Evolutionary conservation across 2,113 vertebrate genomes (phyloP), one percentile per base, ranked within the genome.

Genomic region (Gorsachius goisagi): DNA sequence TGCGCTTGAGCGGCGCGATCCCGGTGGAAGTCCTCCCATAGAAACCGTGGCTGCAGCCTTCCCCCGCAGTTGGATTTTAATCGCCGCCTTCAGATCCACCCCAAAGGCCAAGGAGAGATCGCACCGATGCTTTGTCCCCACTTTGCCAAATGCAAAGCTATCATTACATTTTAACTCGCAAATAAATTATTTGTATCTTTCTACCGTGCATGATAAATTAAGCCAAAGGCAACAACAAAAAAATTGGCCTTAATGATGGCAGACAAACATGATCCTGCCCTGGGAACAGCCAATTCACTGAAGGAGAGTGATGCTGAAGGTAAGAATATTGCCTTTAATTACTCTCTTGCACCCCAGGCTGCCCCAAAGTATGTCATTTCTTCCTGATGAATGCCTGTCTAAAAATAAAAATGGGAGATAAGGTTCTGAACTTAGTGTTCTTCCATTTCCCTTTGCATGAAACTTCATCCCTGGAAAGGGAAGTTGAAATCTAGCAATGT

Each of bases 321-420:
- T 73, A 80, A n/a, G 32, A 73, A 58, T 24, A 26, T 17, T 49
- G 67, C 35, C 45, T 87, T 41, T 79, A 85, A 64, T 75, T 27
- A 22, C 19, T 18, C 21, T 30, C 15, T 33, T 72, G 39, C 44
- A 69, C 52, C 35, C 59, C 15, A n/a, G 24, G 45, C 39, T 74
- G 72, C 75, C 63, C 50, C n/a, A 11, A 12, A 80, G 53, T 20
- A 58, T 3, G 18, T 85, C 9, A 63, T 49, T 62, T 75, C 85
- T 90, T 81, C 72, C 71, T 59, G 16, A 15, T 12, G 23, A 89
- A 20, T 13, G 27, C 68, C 64, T 78, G 39, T 37, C 87, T 92
- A 78, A 78, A 93, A 96, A 85, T 89, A 94, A 91, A 93, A 84
- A 11, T 4, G 4, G 4, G 23, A 80, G 35, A 62, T 59, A 89